These are phyloP conservation scores for Strongylocentrotus purpuratus DNA, from an alignment of 35 echinoderm and acorn worm genomes.

Conservation along the genomic window DNA sequence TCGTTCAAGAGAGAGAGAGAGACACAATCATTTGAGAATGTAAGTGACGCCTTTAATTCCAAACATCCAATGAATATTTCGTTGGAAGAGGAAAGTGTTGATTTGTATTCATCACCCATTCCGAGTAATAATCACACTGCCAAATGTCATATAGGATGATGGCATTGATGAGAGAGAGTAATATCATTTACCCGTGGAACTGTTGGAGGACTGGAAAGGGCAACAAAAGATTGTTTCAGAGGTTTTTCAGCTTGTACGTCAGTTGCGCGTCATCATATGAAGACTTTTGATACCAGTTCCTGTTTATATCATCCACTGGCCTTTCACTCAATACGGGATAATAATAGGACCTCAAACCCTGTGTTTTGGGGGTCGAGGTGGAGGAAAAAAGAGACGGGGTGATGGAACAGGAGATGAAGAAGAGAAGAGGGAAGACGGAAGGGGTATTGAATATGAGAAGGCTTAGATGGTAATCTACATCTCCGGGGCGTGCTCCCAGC, in stretches of 20 bases:
- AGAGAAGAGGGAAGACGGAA: not conserved
- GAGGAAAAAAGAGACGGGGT: not conserved
- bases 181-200: not conserved
- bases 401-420: not conserved
- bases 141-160: not conserved
- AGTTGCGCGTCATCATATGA: not conserved
- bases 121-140: not conserved
- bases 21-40: not conserved
- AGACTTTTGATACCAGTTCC: not conserved
- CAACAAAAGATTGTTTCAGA: slow-evolving; percentile 11
- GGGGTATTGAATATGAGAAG: not conserved
- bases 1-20: not conserved
- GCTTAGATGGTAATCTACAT: slow-evolving; percentile 17
- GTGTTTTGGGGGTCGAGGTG: not conserved
- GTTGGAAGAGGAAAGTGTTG: not conserved
- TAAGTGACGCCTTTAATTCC: not conserved
- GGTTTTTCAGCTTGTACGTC: not conserved
- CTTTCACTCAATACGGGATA: not conserved
- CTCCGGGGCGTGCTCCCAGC: slow-evolving; percentile 4
- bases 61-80: not conserved
- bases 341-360: not conserved
- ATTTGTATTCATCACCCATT: not conserved
- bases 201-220: not conserved
- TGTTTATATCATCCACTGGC: not conserved
- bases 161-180: not conserved